Base-by-base conservation (phyloP, 1,140 invertebrate species). In the Lasioglossum albipes region DNA sequence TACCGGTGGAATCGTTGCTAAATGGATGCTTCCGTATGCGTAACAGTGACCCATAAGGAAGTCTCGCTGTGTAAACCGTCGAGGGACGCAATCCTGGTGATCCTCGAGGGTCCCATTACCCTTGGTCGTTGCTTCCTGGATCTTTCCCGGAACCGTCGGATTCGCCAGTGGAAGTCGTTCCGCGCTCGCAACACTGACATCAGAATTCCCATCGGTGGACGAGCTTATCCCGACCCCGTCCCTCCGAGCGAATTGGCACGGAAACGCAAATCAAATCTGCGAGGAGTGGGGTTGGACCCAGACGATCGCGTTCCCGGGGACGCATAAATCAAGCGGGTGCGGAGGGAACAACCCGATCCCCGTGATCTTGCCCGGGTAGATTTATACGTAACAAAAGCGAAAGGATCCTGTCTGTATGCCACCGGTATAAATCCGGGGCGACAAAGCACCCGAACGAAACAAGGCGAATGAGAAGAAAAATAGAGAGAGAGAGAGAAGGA, bases 201-300 rank as follows among this genome's bases (percentile, higher is more conserved):
- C 76, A 31, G 69, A 62, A 79, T 72, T 79, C 76, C 76, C 69
- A 36, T n/a, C 5, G 69, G 76, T 52, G 75, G 57, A 27, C 68
- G 62, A 59, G 68, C 76, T 78, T 72, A 78, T 78, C 76, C 68
- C 69, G 49, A 5, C 49, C 49, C 49, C 49, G 76, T 64, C 45
- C 42, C 68, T 49, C 59, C 31, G 16, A 78, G 45, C 76, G 72
- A 79, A 79, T 79, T 79, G 69, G 45, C 76, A 73, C 61, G 76
- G 42, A 65, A 54, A 52, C 69, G 49, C 76, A 73, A 79, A 79
- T 73, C 68, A 78, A 78, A 78, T 78, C 59, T 59, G 7, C 7
- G 49, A 16, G 61, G 54, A 54, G 12, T 54, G 12, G 49, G 49
- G 16, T 2, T 13, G 49, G 12, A 16, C 12, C 54, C 7, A 62